phyloP scores from a whole-genome alignment of 2,113 vertebrate genomes.

The Platichthys stellatus region DNA sequence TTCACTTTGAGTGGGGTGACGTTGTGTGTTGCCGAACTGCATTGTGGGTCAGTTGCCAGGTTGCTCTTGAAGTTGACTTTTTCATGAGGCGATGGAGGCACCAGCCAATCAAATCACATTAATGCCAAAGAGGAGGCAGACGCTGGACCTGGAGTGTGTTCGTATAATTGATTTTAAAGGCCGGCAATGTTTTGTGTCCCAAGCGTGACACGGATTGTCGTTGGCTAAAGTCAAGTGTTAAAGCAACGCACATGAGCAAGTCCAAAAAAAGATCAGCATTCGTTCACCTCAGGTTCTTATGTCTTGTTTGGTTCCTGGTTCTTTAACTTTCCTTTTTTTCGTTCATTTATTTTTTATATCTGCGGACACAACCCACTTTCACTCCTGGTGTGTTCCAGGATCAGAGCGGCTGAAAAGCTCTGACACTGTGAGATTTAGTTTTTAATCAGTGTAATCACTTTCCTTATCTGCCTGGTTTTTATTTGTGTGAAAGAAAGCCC shows the following conservation, averaged over 20 bases:
- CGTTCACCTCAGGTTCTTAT: neutral
- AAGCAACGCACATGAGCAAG: no score
- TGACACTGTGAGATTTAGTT: neutral
- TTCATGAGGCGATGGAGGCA: neutral
- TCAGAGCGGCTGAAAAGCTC: conserved; percentile 14
- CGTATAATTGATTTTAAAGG: no score
- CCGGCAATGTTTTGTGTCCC: no score
- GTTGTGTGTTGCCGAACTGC: neutral
- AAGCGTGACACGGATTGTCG: no score
- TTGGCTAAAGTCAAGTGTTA: no score
- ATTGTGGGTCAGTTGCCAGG: neutral
- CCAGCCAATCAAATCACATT: neutral
- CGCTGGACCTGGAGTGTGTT: no score
- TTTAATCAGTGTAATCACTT: conserved; percentile 48
- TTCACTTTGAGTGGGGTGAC: neutral
- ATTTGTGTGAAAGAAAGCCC: conserved; percentile 32
- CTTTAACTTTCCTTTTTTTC: neutral
- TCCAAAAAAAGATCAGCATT: no score
- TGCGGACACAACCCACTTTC: neutral
- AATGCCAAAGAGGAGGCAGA: no score
- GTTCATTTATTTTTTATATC: neutral
- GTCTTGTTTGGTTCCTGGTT: neutral
- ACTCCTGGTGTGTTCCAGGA: neutral
- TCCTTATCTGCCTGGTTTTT: conserved; percentile 19
- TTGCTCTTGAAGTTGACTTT: neutral